A percentile compares a stretch with the other conserved stretches of the same genome.
These are phyloP conservation scores for Pomatostomus ruficeps DNA, from an alignment of 2,113 vertebrate genomes.

Conservation along the genomic window DNA sequence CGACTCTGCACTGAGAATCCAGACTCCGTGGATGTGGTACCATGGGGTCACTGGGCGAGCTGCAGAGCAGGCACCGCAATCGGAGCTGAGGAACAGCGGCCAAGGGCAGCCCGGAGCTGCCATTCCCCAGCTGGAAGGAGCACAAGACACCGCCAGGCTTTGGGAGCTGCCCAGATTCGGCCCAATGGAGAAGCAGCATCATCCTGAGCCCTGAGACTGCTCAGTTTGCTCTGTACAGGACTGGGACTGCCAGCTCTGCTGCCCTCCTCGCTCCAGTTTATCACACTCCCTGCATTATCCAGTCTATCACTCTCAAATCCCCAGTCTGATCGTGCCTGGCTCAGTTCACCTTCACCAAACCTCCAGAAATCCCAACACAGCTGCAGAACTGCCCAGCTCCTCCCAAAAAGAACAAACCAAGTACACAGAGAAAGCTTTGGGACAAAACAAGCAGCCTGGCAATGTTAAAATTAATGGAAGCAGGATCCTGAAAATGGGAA, in stretches of 20 bases:
- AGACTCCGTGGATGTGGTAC: not conserved
- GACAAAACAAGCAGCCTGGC: not conserved
- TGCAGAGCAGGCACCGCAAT: not conserved
- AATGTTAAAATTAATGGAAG: not conserved
- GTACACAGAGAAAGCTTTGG: not conserved
- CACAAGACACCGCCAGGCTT: not conserved
- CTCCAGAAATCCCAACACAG: not conserved
- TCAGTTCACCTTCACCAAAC: not conserved
- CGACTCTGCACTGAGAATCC: not conserved
- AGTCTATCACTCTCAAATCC: not conserved
- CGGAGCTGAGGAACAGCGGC: not conserved
- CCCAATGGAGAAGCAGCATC: not conserved
- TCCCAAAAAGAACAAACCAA: not conserved
- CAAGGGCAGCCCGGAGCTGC: not conserved
- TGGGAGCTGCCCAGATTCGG: not conserved
- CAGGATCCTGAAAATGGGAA: not conserved
- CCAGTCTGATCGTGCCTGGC: not conserved
- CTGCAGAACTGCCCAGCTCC: not conserved
- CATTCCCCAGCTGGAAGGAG: not conserved
- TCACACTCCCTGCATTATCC: not conserved
- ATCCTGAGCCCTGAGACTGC: not conserved
- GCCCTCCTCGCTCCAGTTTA: not conserved
- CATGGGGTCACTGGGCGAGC: not conserved
- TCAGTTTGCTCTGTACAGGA: not conserved
- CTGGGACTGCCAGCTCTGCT: not conserved